These are phyloP conservation scores for Oceanites oceanicus DNA, from an alignment of 2,113 vertebrate genomes.

Conservation along the genomic window DNA sequence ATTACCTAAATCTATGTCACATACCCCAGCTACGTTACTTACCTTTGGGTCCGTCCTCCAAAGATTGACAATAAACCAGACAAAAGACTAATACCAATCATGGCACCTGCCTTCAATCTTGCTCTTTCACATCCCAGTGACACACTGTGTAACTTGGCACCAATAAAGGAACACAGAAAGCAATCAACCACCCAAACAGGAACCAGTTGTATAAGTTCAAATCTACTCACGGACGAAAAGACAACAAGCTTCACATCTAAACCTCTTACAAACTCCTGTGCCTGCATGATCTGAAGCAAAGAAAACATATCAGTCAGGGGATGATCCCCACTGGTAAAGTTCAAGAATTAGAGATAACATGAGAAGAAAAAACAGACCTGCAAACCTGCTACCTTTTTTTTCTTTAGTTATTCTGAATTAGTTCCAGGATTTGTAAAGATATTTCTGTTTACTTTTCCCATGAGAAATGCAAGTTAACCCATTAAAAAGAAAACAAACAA, in stretches of 20 bases:
- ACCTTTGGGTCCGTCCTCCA: background rate
- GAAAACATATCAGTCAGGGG: background rate
- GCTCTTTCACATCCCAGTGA: background rate
- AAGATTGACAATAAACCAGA: background rate
- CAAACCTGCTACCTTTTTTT: background rate
- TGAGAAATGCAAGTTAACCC: background rate
- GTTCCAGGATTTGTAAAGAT: background rate
- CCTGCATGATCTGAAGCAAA: background rate
- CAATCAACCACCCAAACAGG: background rate
- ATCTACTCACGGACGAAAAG: background rate
- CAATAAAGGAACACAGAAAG: slow-evolving; percentile 14
- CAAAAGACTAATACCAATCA: background rate
- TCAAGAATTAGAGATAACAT: background rate
- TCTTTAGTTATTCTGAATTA: background rate
- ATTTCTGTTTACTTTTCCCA: background rate
- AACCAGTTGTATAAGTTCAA: background rate
- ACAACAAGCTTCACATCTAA: background rate
- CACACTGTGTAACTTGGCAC: background rate
- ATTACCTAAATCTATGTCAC: background rate
- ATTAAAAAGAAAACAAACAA: background rate
- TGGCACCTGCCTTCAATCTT: background rate
- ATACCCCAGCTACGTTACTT: background rate
- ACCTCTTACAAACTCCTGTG: background rate
- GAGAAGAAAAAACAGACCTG: background rate
- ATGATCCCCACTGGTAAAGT: background rate